These are phyloP conservation scores for Seira sanloemensis DNA, from an alignment of 2,888 invertebrate species.

Conservation along the genomic window DNA sequence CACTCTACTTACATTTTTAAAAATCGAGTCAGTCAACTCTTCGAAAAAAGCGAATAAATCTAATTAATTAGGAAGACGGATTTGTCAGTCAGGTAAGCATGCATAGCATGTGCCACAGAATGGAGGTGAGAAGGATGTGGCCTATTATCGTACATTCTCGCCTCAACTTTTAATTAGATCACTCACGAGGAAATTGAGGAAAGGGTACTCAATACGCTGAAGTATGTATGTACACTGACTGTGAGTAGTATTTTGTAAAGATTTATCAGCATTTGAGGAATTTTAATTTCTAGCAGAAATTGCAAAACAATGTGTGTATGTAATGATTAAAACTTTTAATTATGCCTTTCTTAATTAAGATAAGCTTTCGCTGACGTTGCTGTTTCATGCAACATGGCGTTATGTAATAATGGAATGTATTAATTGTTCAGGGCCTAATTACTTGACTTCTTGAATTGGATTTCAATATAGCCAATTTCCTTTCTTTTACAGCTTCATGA, in stretches of 20 bases:
- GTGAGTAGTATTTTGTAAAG: too few relatives aligned
- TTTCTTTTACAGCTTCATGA: conserved; percentile 73
- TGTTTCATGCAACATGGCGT: too few relatives aligned
- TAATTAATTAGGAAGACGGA: not conserved
- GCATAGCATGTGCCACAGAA: too few relatives aligned
- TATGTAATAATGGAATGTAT: not conserved
- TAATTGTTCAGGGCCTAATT: not conserved
- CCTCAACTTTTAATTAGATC: not conserved
- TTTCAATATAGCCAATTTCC: not conserved
- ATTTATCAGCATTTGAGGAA: too few relatives aligned
- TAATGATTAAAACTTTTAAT: too few relatives aligned
- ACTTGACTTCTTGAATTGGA: not conserved
- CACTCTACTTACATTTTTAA: not conserved
- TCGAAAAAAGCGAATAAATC: not conserved
- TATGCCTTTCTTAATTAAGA: too few relatives aligned
- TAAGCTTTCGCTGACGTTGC: too few relatives aligned
- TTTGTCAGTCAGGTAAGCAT: not conserved
- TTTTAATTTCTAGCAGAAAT: too few relatives aligned
- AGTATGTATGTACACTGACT: too few relatives aligned
- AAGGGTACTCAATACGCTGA: too few relatives aligned
- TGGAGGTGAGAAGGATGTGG: not conserved
- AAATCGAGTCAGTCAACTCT: not conserved
- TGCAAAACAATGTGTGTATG: too few relatives aligned
- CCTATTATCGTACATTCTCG: not conserved
- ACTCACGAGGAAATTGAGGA: not conserved